Percentiles rank a stretch among this genome's conserved stretches.
Evolutionary conservation across 1,140 invertebrate genomes (phyloP).

Genomic region (Caligus rogercresseyi): DNA sequence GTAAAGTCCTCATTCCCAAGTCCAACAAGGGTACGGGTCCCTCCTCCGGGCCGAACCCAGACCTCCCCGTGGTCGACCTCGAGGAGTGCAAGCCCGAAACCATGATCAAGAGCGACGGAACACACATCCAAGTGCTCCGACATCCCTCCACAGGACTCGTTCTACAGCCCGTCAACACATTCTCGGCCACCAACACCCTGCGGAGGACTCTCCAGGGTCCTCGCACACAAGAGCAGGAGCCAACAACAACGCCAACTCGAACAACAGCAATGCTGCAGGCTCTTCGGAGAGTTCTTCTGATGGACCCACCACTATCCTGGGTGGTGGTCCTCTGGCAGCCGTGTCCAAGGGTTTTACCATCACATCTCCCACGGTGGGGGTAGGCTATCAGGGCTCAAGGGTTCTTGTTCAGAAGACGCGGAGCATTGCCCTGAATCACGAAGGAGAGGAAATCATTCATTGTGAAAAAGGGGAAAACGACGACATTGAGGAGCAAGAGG

Average conservation of each 20-base stretch:
- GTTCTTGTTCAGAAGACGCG: neutral
- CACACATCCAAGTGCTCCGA: neutral
- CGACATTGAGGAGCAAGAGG: neutral
- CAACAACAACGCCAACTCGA: no score
- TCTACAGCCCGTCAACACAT: neutral
- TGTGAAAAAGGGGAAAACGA: neutral
- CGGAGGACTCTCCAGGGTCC: neutral
- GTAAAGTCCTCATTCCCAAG: neutral
- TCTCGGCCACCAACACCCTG: neutral
- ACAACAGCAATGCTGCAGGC: no score
- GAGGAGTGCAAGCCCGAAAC: neutral
- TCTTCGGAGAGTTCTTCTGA: no score
- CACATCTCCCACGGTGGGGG: neutral
- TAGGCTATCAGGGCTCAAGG: neutral
- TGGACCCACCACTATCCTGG: no score
- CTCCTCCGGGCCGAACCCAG: no score
- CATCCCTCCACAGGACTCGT: neutral
- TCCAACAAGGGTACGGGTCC: neutral
- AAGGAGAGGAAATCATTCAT: neutral
- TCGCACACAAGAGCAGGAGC: neutral
- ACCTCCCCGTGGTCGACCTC: neutral
- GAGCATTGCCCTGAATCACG: neutral
- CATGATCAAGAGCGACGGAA: neutral
- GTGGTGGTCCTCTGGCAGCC: neutral
- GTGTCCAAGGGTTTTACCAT: neutral